Evolutionary conservation across 2,113 vertebrate species (phyloP).

Genomic region (Corythaixoides concolor): DNA sequence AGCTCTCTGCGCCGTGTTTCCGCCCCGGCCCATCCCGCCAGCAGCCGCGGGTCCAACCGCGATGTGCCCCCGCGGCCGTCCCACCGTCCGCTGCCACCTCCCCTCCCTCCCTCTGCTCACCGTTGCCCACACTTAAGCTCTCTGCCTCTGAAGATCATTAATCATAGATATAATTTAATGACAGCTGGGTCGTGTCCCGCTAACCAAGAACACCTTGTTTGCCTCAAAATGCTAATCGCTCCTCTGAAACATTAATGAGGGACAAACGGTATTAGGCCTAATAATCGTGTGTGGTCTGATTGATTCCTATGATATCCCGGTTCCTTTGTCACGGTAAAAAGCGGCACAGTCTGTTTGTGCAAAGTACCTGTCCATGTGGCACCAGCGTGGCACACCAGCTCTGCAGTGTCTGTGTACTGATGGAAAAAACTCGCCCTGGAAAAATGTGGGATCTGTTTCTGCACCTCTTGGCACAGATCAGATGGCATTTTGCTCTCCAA

Average conservation of each 20-base stretch:
- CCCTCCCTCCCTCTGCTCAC: too few species aligned
- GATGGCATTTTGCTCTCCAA: accelerated
- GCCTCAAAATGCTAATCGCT: conserved; percentile 99
- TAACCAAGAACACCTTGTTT: conserved; percentile 94
- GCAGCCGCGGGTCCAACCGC: accelerated
- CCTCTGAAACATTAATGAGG: conserved; percentile 87
- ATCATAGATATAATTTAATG: conserved; percentile 98
- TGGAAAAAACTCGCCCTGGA: neutral
- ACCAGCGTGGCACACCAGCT: neutral
- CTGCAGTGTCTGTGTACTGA: neutral
- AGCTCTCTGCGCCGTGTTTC: neutral
- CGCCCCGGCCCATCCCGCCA: accelerated
- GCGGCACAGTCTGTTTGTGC: neutral
- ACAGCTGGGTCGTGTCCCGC: conserved; percentile 92
- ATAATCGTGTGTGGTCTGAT: conserved; percentile 72
- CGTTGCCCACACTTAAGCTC: conserved; percentile 76
- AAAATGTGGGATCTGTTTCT: accelerated
- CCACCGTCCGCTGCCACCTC: too few species aligned
- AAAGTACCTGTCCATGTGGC: neutral
- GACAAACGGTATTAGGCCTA: conserved; percentile 77
- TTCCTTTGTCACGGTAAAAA: conserved; percentile 41
- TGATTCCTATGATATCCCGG: conserved; percentile 57
- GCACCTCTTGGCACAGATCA: accelerated
- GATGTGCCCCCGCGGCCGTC: too few species aligned
- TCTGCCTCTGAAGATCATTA: conserved; percentile 94